Percentiles rank a stretch among this genome's conserved stretches.
These are phyloP conservation scores for Steromphala cineraria DNA, from an alignment of 2,888 invertebrate species.

Conservation along the genomic window DNA sequence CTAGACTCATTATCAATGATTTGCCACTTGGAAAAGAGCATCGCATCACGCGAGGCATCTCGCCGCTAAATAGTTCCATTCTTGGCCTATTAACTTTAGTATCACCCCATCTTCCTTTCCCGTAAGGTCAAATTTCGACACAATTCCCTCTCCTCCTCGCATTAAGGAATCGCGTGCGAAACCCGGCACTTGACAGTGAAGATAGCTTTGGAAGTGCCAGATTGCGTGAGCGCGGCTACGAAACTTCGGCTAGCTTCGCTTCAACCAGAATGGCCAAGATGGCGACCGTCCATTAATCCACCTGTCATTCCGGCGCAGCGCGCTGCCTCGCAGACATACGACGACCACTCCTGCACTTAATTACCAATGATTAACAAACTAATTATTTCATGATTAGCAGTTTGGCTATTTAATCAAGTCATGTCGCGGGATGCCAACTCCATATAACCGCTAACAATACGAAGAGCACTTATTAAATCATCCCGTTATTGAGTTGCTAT, in stretches of 20 bases:
- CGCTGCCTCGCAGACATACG: conserved; percentile 7
- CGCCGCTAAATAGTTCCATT: conserved; percentile 11
- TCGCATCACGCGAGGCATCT: not conserved
- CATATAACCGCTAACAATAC: not conserved
- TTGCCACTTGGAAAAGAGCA: conserved; percentile 19
- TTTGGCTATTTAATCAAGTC: conserved; percentile 17
- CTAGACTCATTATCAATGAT: conserved; percentile 15
- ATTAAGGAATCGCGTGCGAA: conserved; percentile 21
- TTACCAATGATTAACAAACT: conserved; percentile 17
- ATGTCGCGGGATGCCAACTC: conserved; percentile 5
- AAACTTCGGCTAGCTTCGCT: not conserved
- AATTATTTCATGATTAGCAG: conserved; percentile 20
- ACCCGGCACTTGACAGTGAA: conserved; percentile 2
- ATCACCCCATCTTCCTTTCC: conserved; percentile 5
- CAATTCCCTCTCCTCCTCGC: conserved; percentile 17
- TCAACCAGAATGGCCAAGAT: not conserved
- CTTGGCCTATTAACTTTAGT: conserved; percentile 18
- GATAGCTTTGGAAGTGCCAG: conserved; percentile 5
- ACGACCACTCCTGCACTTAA: not conserved
- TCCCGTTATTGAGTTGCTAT: conserved; percentile 4
- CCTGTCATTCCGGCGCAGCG: conserved; percentile 11
- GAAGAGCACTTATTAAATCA: conserved; percentile 12
- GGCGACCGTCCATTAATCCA: not conserved
- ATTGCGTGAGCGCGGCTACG: conserved; percentile 9
- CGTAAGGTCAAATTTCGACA: conserved; percentile 19